Base-by-base conservation (phyloP, 2,113 vertebrate genomes). In the Parus major region DNA sequence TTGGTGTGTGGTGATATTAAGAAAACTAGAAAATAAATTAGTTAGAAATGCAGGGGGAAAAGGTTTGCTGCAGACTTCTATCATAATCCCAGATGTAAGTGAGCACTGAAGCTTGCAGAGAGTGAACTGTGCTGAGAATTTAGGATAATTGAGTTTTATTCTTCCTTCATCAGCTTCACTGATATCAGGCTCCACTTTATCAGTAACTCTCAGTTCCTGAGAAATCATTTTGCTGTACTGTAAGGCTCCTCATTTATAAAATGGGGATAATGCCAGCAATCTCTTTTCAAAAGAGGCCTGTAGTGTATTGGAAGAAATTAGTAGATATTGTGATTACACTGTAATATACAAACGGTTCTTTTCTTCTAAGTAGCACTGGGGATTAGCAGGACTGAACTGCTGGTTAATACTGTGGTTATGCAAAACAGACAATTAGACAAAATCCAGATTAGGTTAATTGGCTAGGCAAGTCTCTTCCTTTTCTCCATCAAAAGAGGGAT, bases 1-100 rank as follows among this genome's bases (percentile, higher is more conserved):
- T 91, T 7, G 33, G 11, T 60, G n/a, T 88, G 44, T 68, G n/a
- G n/a, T 47, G 47, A 71, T 91, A 95, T 68, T 75, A 96, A 77
- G 63, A 91, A 97, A 94, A 96, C 92, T 68, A 65, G 86, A 89
- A 95, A 96, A 95, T 60, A 88, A 92, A 96, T 86, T 68, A 79
- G 63, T 86, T 82, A 68, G 56, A 93, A 96, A 94, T 82, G 29
- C 29, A 83, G 42, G 55, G 72, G 69, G 1, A 91, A 90, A 84
- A 41, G 25, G 36, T 70, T 93, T 95, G 29, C 60, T 85, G 63
- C 57, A 88, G 50, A 88, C 19, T 75, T 86, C 49, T 52, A 7
- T 65, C 5, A 2, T 85, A 83, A 89, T 95, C 88, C 85, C 91
- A 92, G 82, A 72, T 77, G 75, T 49, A 78, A 94, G 53, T 8